phyloP scores from a whole-genome alignment of 2,888 invertebrate genomes.

The Trissonchulus latispiculum region DNA sequence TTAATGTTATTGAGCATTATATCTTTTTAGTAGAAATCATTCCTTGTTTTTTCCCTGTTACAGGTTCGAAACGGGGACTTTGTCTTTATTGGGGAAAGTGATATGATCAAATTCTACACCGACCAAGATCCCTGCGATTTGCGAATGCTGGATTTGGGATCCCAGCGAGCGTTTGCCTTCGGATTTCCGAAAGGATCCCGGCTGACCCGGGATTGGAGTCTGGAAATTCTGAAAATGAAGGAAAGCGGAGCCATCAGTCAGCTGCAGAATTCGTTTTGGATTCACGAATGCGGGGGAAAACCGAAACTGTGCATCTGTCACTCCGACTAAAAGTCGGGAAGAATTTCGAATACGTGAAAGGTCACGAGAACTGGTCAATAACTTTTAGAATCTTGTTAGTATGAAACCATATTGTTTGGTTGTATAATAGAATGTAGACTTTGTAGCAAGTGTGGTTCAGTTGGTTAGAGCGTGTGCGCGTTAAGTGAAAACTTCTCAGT shows the following conservation, averaged over 20 bases:
- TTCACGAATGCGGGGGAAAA: neutral
- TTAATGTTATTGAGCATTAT: too few relatives aligned
- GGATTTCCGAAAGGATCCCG: neutral
- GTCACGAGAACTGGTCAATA: too few relatives aligned
- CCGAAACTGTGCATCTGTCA: neutral
- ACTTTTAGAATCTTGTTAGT: too few relatives aligned
- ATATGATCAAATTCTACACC: neutral
- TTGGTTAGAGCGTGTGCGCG: too few relatives aligned
- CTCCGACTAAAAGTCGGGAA: too few relatives aligned
- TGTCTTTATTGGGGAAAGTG: neutral
- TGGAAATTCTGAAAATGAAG: neutral
- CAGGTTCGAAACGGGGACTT: neutral
- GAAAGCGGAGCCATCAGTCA: neutral
- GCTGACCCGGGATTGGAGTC: neutral
- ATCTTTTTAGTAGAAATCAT: too few relatives aligned
- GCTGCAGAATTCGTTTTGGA: neutral
- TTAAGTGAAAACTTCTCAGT: too few relatives aligned
- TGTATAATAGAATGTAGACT: too few relatives aligned
- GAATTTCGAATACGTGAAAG: too few relatives aligned
- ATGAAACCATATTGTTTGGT: too few relatives aligned
- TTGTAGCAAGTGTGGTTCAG: too few relatives aligned
- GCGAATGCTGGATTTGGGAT: neutral
- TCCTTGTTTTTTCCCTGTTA: too few relatives aligned
- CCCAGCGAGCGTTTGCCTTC: neutral
- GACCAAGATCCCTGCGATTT: neutral